These are phyloP conservation scores for Prorops nasuta DNA, from an alignment of 1,140 invertebrate species.

Conservation along the genomic window DNA sequence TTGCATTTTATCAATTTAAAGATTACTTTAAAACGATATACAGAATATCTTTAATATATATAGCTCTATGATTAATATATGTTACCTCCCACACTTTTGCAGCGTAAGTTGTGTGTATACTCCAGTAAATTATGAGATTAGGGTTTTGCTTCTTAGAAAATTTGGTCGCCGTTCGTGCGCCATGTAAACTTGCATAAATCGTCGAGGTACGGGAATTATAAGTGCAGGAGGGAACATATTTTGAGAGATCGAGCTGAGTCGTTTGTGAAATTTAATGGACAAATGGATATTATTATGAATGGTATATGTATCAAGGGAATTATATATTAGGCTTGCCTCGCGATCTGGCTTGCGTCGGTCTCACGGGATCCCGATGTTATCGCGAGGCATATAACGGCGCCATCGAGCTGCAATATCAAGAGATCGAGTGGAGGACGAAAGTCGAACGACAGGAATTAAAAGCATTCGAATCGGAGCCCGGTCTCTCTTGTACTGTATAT, in stretches of 20 bases:
- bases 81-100: no score
- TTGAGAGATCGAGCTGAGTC: not conserved
- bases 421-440: conserved; percentile 1
- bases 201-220: not conserved
- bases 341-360: conserved; percentile 12
- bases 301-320: not conserved
- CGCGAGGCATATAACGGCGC: conserved; percentile 28
- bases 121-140: no score
- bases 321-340: not conserved
- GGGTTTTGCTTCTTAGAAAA: no score
- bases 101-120: no score
- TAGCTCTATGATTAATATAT: no score
- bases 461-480: conserved; percentile 3
- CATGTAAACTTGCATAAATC: no score
- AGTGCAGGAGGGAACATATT: not conserved
- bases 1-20: no score
- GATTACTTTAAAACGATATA: no score
- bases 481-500: no score
- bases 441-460: conserved; percentile 22
- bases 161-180: no score
- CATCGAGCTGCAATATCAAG: conserved; percentile 9
- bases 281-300: not conserved
- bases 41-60: no score
- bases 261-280: not conserved
- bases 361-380: conserved; percentile 29